Conservation (phyloP, 2,113 vertebrate genomes). For the Anser brachyrhynchus region DNA sequence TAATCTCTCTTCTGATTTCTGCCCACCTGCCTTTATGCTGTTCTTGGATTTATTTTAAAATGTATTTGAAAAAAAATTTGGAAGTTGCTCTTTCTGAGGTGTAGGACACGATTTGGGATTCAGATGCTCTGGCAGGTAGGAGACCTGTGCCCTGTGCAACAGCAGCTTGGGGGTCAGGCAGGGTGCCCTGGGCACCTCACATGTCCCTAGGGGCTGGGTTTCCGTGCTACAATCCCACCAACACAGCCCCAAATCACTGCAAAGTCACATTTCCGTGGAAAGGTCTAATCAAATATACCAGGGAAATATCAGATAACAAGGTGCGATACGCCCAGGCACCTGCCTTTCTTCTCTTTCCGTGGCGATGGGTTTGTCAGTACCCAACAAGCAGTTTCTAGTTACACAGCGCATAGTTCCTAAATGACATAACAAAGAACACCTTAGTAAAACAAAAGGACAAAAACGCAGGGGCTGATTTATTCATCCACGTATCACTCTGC, state of each 20-base stretch:
- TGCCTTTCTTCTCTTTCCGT: not conserved
- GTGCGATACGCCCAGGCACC: not conserved
- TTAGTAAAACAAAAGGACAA: not conserved
- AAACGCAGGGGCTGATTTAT: not conserved
- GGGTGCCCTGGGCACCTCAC: not conserved
- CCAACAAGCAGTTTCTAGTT: not conserved
- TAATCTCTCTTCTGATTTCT: not conserved
- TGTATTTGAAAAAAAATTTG: not conserved
- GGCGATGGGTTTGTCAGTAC: not conserved
- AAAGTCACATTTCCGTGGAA: not conserved
- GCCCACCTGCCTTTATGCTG: not conserved
- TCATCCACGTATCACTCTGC: not conserved
- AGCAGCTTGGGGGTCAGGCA: not conserved
- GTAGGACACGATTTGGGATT: not conserved
- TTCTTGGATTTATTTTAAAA: not conserved
- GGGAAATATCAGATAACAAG: not conserved
- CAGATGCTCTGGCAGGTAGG: not conserved
- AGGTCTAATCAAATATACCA: not conserved
- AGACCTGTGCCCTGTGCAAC: not conserved
- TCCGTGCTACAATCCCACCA: not conserved
- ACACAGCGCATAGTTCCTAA: not conserved
- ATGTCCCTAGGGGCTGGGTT: not conserved
- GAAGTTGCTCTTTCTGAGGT: not conserved
- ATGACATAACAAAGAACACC: not conserved
- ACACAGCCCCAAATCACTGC: not conserved